Conservation (phyloP, 2,113 vertebrate species). For the Sceloporus tristichus region DNA sequence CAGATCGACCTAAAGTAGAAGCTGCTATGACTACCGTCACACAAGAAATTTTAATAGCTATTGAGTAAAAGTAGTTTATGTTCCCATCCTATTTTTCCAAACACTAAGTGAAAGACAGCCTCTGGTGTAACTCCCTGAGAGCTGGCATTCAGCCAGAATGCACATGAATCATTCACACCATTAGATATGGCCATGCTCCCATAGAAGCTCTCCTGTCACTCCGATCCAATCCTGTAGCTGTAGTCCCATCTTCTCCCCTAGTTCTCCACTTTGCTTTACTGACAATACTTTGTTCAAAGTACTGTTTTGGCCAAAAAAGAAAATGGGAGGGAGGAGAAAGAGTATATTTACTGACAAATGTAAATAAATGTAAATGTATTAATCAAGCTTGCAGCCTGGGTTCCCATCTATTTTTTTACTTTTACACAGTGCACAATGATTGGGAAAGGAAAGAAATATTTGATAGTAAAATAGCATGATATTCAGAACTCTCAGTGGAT, state of each 20-base stretch:
- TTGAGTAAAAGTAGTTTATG: background rate
- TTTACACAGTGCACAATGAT: background rate
- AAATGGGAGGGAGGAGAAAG: background rate
- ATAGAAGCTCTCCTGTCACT: background rate
- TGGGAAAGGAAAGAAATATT: background rate
- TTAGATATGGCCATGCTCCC: background rate
- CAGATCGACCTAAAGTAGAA: background rate
- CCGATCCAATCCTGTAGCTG: background rate
- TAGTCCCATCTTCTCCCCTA: background rate
- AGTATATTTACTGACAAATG: background rate
- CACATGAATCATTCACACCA: background rate
- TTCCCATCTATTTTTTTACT: background rate
- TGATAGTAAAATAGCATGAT: background rate
- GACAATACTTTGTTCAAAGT: background rate
- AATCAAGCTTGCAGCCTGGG: background rate
- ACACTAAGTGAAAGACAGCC: background rate
- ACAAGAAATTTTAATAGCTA: background rate
- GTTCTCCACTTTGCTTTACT: background rate
- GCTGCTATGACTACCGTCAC: background rate
- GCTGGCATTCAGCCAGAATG: background rate
- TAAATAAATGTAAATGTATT: background rate
- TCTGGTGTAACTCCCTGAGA: background rate
- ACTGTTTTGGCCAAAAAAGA: background rate
- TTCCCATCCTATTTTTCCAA: constrained; percentile 10
- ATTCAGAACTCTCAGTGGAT: background rate